Percentiles rank a stretch among this genome's conserved stretches.
phyloP scores from a whole-genome alignment of 2,113 vertebrate genomes.

The Cochlearius cochlearius region DNA sequence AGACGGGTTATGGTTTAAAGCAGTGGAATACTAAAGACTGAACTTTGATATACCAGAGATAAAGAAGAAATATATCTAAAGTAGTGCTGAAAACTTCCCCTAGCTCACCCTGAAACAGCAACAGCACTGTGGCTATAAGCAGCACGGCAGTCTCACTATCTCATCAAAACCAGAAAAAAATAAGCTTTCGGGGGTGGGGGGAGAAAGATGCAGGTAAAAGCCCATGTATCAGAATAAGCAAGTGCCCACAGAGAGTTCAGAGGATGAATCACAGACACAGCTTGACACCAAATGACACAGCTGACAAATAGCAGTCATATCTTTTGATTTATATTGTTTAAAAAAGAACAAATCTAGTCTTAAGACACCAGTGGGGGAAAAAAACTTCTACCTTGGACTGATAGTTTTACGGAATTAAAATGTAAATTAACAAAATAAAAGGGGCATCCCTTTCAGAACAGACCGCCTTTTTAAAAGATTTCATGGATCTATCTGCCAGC shows the following conservation, averaged over 20 bases:
- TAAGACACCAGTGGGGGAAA: accelerated
- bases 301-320: neutral
- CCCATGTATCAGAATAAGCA: neutral
- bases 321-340: neutral
- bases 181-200: neutral
- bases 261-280: neutral
- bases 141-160: neutral
- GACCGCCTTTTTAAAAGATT: neutral
- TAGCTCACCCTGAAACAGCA: neutral
- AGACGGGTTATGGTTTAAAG: neutral
- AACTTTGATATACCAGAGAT: neutral
- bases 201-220: neutral
- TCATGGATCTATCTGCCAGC: neutral
- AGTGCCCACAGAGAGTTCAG: neutral
- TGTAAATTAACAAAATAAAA: neutral
- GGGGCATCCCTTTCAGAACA: neutral
- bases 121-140: accelerated
- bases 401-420: neutral
- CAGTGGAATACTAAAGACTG: neutral
- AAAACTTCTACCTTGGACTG: accelerated
- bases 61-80: neutral
- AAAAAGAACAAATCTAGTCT: neutral
- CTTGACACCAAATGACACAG: neutral
- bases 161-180: neutral
- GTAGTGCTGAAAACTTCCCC: neutral